Conservation (phyloP, 2,888 invertebrate genomes). For the Dinocampus coccinellae region DNA sequence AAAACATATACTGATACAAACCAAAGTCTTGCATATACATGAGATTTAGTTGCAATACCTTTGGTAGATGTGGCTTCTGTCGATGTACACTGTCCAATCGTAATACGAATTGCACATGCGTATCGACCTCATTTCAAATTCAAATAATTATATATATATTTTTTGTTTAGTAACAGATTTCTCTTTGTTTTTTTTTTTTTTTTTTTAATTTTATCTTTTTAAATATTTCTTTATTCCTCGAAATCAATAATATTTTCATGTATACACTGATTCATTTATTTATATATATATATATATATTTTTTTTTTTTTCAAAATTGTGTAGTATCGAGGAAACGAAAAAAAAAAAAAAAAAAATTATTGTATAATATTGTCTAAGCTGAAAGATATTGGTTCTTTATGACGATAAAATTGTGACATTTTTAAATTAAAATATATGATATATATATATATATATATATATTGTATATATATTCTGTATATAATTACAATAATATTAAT, state of each 20-base stretch:
- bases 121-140: too few relatives aligned
- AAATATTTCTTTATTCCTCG: conserved; percentile 23
- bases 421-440: conserved; percentile 41
- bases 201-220: neutral
- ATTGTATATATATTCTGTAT: conserved; percentile 15
- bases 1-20: too few relatives aligned
- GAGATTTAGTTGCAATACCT: too few relatives aligned
- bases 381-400: conserved; percentile 17
- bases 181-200: too few relatives aligned
- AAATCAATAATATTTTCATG: conserved; percentile 38
- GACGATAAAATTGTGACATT: conserved; percentile 24
- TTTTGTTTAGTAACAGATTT: too few relatives aligned
- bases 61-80: too few relatives aligned
- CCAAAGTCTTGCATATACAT: too few relatives aligned
- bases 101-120: too few relatives aligned
- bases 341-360: conserved; percentile 30
- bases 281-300: conserved; percentile 23
- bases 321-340: conserved; percentile 14
- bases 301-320: conserved; percentile 23
- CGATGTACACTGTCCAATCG: too few relatives aligned
- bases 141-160: too few relatives aligned
- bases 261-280: conserved; percentile 39
- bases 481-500: conserved; percentile 46
- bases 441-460: neutral
- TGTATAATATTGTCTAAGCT: neutral